Conservation (phyloP, 1,140 invertebrate genomes). For the Diachasmimorpha longicaudata region DNA sequence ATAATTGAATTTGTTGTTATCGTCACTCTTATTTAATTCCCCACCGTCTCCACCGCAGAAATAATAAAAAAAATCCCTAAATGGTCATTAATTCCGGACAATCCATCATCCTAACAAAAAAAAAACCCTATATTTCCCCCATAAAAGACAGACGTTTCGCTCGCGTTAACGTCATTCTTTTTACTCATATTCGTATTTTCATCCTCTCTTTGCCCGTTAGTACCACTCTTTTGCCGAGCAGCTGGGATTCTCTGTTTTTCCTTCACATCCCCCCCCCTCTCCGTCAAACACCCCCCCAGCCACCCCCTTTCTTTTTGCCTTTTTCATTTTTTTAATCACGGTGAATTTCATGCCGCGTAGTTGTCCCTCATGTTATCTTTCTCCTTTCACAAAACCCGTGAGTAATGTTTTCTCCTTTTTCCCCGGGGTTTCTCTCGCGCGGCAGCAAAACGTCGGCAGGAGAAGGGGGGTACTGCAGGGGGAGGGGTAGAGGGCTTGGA, state of each 20-base stretch:
- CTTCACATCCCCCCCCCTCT: conserved; percentile 8
- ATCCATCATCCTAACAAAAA: not conserved
- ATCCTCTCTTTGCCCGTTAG: conserved; percentile 7
- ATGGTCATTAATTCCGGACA: not conserved
- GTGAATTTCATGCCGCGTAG: conserved; percentile 26
- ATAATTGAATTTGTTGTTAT: too few relatives aligned
- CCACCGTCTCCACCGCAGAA: not conserved
- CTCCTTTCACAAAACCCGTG: not conserved
- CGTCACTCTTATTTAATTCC: too few relatives aligned
- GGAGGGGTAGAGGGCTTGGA: conserved; percentile 34
- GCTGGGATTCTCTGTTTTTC: conserved; percentile 13
- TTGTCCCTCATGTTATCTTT: conserved; percentile 1
- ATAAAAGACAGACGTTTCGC: not conserved
- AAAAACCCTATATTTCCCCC: not conserved
- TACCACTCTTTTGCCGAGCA: conserved; percentile 4
- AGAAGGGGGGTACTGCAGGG: conserved; percentile 36
- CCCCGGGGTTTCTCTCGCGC: conserved; percentile 25
- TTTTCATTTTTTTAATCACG: not conserved
- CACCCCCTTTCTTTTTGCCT: not conserved
- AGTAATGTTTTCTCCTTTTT: conserved; percentile 9
- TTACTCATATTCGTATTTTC: not conserved
- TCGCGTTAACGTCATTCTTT: not conserved
- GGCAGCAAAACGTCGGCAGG: conserved; percentile 26
- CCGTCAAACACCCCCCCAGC: too few relatives aligned
- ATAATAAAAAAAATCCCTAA: not conserved